phyloP scores from a whole-genome alignment of 2,797 vertebrate genomes.

The Sparus aurata region DNA sequence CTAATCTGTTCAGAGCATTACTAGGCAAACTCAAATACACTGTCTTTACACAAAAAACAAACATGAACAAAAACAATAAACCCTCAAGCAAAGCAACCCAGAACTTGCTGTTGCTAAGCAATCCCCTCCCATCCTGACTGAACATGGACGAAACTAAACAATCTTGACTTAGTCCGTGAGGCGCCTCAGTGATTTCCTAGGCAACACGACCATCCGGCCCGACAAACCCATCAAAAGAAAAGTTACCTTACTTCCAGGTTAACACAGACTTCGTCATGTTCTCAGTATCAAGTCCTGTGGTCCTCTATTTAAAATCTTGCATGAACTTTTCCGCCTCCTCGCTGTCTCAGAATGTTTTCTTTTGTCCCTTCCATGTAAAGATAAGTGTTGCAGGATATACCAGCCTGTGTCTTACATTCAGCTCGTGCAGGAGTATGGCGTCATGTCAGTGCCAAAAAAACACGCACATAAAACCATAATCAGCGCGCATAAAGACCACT shows the following conservation, averaged over 20 bases:
- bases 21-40: neutral
- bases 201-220: too few relatives aligned
- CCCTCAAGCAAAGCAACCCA: neutral
- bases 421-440: neutral
- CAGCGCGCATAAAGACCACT: too few relatives aligned
- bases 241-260: neutral
- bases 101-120: neutral
- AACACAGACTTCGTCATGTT: neutral
- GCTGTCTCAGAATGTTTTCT: constrained; percentile 1
- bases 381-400: neutral
- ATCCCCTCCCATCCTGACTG: neutral
- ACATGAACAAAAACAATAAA: neutral
- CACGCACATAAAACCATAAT: too few relatives aligned
- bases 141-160: neutral
- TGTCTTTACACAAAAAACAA: neutral
- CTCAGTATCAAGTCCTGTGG: neutral
- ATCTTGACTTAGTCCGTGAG: neutral
- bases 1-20: neutral
- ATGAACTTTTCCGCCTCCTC: neutral
- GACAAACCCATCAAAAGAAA: neutral
- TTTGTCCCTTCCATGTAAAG: constrained; percentile 18
- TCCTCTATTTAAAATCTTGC: neutral
- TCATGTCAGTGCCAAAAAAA: too few relatives aligned
- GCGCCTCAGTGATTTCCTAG: too few relatives aligned
- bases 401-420: neutral